Evolutionary conservation across 2,888 invertebrate species (phyloP).

Genomic region (Pogonocherus hispidulus): DNA sequence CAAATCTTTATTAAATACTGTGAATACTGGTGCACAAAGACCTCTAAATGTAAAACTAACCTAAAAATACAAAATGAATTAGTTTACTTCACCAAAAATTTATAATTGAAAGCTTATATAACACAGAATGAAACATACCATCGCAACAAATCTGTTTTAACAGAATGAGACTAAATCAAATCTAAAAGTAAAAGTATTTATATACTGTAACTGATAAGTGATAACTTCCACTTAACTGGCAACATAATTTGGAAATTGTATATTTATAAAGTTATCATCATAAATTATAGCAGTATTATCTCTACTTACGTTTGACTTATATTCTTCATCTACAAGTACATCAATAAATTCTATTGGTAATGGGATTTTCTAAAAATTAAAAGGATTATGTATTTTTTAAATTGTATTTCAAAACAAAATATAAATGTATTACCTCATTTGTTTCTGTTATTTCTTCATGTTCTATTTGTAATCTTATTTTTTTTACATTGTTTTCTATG

Average conservation of each 20-base stretch:
- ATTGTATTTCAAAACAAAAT: neutral
- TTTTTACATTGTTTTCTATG: conserved; percentile 3
- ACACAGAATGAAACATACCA: conserved; percentile 10
- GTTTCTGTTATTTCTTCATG: neutral
- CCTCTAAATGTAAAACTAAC: conserved; percentile 74
- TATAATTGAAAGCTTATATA: neutral
- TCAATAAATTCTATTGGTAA: conserved; percentile 36
- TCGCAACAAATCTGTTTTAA: neutral
- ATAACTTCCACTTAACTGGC: conserved; percentile 4
- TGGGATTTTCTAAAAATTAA: conserved; percentile 25
- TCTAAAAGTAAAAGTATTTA: conserved; percentile 4
- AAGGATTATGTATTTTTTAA: neutral
- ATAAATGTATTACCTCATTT: neutral
- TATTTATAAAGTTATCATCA: conserved; percentile 2
- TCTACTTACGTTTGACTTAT: conserved; percentile 35
- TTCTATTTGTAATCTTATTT: conserved; percentile 6
- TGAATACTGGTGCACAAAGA: conserved; percentile 80
- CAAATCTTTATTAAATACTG: conserved; percentile 61
- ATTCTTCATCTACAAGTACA: conserved; percentile 40
- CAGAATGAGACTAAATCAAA: conserved; percentile 11
- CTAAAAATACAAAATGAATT: conserved; percentile 59
- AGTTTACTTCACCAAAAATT: neutral
- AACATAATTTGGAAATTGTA: conserved; percentile 9
- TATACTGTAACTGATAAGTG: conserved; percentile 10
- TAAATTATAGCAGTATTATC: conserved; percentile 2